Base-by-base conservation (phyloP, 2,888 invertebrate genomes). In the Zeuzera pyrina region DNA sequence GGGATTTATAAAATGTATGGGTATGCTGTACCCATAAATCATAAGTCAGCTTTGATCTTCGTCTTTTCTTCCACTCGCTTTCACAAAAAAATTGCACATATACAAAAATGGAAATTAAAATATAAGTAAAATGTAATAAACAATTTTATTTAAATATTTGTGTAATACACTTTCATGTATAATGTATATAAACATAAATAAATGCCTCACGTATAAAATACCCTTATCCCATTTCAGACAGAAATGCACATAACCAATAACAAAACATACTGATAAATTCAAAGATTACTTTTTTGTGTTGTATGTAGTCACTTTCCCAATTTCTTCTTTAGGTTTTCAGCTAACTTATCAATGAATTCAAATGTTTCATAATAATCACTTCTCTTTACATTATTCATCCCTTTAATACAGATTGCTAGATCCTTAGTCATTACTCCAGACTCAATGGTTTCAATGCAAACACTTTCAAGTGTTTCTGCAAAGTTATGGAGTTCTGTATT, bases 351-450 rank as follows among this genome's bases (percentile, higher is more conserved):
- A 85, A 99, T 89, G 69, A 99, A 99, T 57, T 95, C 97, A 66
- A 98, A 98, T 0, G 98, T 99, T 84, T 97, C 97, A 69, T 94
- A 85, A 68, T 98, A 99, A 77, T 98, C 98, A 12, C 86, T 72
- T 42, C 94, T 79, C 51, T 86, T 73, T 1, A 90, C 90, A 49
- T 88, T 91, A 72, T 85, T 89, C 89, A 94, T 92, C 42, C 97
- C 97, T 81, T 98, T 98, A 57, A 98, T 91, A 67, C 98, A 98
- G 66, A 98, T 95, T 26, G 98, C 98, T 62, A 99, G 87, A 86
- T 99, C 99, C 73, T 99, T 99, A 33, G 99, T 99, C 97, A 99
- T 97, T 46, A 87, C 84, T 15, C 98, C 98, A 34, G 91, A 84
- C 72, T 99, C 97, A 46, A 99, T 97, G 0, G 98, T 98, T 47